Evolutionary conservation across 2,888 invertebrate species (phyloP).

Genomic region (Aspidapion aeneum): DNA sequence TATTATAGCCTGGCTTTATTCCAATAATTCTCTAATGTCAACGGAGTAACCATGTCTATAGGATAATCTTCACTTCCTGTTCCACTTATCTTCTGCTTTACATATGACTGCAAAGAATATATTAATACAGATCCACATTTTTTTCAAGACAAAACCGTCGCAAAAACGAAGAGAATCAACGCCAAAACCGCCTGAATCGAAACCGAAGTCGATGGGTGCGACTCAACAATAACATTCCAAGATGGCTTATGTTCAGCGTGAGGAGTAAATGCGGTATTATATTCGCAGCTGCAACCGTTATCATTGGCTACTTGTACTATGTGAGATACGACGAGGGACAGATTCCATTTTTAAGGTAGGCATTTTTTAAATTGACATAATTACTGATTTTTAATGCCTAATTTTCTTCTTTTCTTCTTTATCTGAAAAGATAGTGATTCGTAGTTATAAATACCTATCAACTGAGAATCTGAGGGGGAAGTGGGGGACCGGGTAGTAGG

Average conservation of each 20-base stretch:
- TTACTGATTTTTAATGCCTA: not conserved
- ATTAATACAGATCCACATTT: too few species aligned
- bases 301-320: constrained; percentile 59
- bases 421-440: too few species aligned
- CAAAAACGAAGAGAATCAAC: constrained; percentile 55
- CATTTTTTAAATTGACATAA: too few species aligned
- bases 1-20: too few species aligned
- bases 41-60: too few species aligned
- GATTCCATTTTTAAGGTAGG: constrained; percentile 41
- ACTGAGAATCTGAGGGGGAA: too few species aligned
- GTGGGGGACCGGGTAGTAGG: too few species aligned
- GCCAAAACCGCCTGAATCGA: constrained; percentile 48
- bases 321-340: constrained; percentile 48
- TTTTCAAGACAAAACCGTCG: constrained; percentile 57
- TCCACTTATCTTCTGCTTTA: too few species aligned
- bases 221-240: constrained; percentile 42
- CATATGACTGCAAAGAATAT: too few species aligned
- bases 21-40: too few species aligned
- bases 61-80: too few species aligned
- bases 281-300: constrained; percentile 55
- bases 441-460: too few species aligned
- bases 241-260: constrained; percentile 48
- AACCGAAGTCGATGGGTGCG: constrained; percentile 41
- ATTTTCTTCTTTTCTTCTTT: not conserved
- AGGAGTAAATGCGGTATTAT: constrained; percentile 47